Evolutionary conservation across 2,888 invertebrate species (phyloP).

Genomic region (Caenorhabditis doughertyi): DNA sequence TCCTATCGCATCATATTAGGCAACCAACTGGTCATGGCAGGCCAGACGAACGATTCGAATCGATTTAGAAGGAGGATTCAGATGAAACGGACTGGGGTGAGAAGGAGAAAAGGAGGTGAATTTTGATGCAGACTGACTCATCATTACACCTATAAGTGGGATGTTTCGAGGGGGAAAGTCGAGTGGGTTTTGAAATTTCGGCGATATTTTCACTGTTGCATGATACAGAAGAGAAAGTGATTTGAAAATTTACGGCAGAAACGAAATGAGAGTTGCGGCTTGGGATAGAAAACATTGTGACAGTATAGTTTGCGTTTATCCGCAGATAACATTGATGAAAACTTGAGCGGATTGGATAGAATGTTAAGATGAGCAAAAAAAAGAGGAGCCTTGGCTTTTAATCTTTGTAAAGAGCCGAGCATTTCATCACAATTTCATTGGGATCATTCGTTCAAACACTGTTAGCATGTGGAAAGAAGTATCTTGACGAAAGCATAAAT

Average conservation of each 20-base stretch:
- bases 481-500: no score
- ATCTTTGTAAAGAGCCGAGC: no score
- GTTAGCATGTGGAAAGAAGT: no score
- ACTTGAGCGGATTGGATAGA: no score
- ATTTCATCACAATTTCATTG: no score
- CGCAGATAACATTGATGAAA: no score
- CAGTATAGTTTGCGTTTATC: not conserved
- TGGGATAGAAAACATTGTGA: not conserved
- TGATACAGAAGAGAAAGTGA: constrained; percentile 1
- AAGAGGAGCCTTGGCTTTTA: no score
- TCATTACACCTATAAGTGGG: constrained; percentile 37
- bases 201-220: constrained; percentile 12
- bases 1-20: constrained; percentile 55
- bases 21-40: constrained; percentile 51
- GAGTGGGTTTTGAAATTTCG: constrained; percentile 38
- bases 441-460: no score
- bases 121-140: constrained; percentile 47
- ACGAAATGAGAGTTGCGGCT: not conserved
- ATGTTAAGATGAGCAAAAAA: no score
- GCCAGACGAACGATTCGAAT: constrained; percentile 33
- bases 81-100: constrained; percentile 11
- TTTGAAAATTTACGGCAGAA: not conserved
- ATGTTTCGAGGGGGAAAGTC: constrained; percentile 14
- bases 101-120: not conserved
- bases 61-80: constrained; percentile 41